These are phyloP conservation scores for Lepidocyrtinus sp. DNA, from an alignment of 2,888 invertebrate species.

Conservation along the genomic window DNA sequence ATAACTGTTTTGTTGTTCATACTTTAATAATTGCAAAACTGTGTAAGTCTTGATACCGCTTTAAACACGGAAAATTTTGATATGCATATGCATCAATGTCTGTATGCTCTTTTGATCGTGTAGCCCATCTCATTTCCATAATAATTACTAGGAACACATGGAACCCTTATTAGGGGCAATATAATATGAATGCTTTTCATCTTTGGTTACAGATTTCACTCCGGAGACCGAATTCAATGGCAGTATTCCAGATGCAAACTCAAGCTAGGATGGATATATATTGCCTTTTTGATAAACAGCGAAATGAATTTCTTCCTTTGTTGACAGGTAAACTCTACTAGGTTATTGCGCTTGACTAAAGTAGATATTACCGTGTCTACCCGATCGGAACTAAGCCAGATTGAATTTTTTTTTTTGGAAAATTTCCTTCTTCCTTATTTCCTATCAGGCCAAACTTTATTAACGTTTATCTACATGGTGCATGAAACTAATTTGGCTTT, in stretches of 20 bases:
- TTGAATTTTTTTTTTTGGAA: conserved; percentile 43
- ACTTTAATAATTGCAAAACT: background rate
- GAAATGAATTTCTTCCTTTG: background rate
- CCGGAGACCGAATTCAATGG: too few relatives aligned
- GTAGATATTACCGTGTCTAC: conserved; percentile 11
- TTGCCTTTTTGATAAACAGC: background rate
- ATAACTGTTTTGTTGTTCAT: background rate
- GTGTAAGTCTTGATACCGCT: background rate
- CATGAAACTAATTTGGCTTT: background rate
- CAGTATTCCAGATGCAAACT: too few relatives aligned
- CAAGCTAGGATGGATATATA: too few relatives aligned
- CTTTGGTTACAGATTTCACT: too few relatives aligned
- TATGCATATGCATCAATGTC: too few relatives aligned
- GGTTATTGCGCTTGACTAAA: background rate
- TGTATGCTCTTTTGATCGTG: too few relatives aligned
- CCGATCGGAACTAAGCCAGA: conserved; percentile 45
- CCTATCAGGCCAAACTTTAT: too few relatives aligned
- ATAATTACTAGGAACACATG: conserved; percentile 55
- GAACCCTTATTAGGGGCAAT: conserved; percentile 53
- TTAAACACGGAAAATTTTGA: background rate
- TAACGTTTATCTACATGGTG: background rate
- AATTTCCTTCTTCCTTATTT: too few relatives aligned
- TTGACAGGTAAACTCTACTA: background rate
- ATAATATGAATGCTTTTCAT: conserved; percentile 40
- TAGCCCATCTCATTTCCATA: conserved; percentile 59